Base-by-base conservation (phyloP, 2,113 vertebrate genomes). In the Mustela lutreola region DNA sequence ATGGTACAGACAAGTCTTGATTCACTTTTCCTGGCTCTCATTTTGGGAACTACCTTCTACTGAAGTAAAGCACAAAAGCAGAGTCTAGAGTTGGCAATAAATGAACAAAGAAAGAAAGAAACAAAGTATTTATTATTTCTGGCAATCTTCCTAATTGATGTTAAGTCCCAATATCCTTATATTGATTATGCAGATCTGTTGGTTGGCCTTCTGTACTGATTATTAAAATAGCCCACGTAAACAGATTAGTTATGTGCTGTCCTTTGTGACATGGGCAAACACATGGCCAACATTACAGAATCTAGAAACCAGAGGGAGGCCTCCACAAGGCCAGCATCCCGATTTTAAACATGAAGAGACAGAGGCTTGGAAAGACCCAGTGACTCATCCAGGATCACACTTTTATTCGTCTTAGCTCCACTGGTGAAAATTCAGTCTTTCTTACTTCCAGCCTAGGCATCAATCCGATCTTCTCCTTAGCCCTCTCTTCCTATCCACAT, bases 211-310 rank as follows among this genome's bases (percentile, higher is more conserved):
- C 50, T 79, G 24, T 31, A 42, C 21, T 87, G 48, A 92, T 75
- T 80, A 95, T 95, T 93, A 95, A 94, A 94, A 92, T 87, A 62
- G 53, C 26, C 48, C 42, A 85, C 85, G 85, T 94, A 95, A 96
- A 93, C 73, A 95, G 86, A 94, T 82, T 93, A 90, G 93, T 90
- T 89, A 50, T 89, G 56, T 76, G 62, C 80, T 67, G 42, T 65
- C 71, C 65, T 93, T 94, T 12, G 24, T 82, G 73, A 82, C 48
- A 81, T 31, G 9, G n/a, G 11, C 10, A 81, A 88, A 62, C 45
- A 53, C 22, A 45, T 95, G 79, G 31, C 33, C n/a, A 42, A 19
- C 24, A 15, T 91, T 56, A 75, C 9, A 36, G n/a, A 76, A 60
- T 56, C 70, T 95, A 92, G 62, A 86, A 94, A 76, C 33, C 22